A percentile compares a stretch with the other conserved stretches of the same genome.
Evolutionary conservation across 2,797 vertebrate genomes (phyloP).

Genomic region (Schizopygopsis malacanthus): DNA sequence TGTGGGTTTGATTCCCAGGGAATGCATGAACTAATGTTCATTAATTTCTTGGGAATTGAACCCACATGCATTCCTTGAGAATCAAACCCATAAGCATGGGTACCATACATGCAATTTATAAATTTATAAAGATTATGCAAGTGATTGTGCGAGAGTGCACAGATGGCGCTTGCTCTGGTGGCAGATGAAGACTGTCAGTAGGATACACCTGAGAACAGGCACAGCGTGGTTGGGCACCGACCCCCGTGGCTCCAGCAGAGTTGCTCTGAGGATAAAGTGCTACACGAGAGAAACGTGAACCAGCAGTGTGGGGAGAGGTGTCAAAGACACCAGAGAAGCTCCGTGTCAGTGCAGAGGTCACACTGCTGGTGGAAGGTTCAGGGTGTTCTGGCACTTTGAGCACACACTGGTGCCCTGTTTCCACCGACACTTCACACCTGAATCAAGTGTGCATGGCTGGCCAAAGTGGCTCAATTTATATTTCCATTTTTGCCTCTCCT

Average conservation of each 20-base stretch:
- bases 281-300: slow-evolving; percentile 53
- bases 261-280: slow-evolving; percentile 50
- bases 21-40: not conserved
- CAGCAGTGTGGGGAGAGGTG: slow-evolving; percentile 50
- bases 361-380: slow-evolving; percentile 5
- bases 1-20: not conserved
- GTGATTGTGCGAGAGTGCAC: not conserved
- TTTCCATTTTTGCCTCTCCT: slow-evolving; percentile 23
- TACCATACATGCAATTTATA: not conserved
- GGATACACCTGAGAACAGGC: slow-evolving; percentile 41
- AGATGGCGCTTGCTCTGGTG: not conserved
- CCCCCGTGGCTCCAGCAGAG: slow-evolving; percentile 32
- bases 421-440: slow-evolving; percentile 37
- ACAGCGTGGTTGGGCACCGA: slow-evolving; percentile 14
- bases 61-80: not conserved
- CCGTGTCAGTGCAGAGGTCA: slow-evolving; percentile 33
- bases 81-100: not conserved
- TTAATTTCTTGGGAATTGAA: too few species aligned
- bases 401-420: slow-evolving; percentile 31
- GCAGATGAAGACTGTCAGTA: slow-evolving; percentile 36
- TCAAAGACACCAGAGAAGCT: slow-evolving; percentile 43
- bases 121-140: not conserved
- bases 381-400: slow-evolving; percentile 26
- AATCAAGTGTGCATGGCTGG: not conserved
- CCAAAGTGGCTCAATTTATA: slow-evolving; percentile 28